Conservation (phyloP, 1,140 invertebrate genomes). For the Heliconius hermathena region DNA sequence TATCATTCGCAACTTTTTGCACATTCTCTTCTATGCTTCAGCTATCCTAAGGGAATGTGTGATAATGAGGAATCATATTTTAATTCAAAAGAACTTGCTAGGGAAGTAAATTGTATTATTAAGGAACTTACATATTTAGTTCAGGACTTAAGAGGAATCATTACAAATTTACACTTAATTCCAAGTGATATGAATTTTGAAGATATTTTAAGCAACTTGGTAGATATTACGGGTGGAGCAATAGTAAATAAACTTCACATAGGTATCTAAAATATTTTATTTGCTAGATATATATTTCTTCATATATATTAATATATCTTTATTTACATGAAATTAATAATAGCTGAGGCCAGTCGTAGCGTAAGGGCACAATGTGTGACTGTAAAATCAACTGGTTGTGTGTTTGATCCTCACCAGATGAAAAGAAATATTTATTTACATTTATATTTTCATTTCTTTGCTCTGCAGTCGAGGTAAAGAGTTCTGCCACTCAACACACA, state of each 20-base stretch:
- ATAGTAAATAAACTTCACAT: slow-evolving; percentile 67
- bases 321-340: too few relatives aligned
- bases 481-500: too few relatives aligned
- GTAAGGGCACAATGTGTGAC: too few relatives aligned
- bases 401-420: too few relatives aligned
- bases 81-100: slow-evolving; percentile 54
- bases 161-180: slow-evolving; percentile 56
- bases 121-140: slow-evolving; percentile 59
- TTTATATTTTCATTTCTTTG: too few relatives aligned
- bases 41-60: slow-evolving; percentile 64
- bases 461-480: too few relatives aligned
- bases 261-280: slow-evolving; percentile 47
- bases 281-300: not conserved
- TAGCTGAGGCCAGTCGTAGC: too few relatives aligned
- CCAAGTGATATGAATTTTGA: slow-evolving; percentile 74
- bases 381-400: too few relatives aligned
- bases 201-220: slow-evolving; percentile 67
- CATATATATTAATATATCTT: not conserved
- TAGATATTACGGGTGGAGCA: slow-evolving; percentile 65
- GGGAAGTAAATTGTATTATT: slow-evolving; percentile 64
- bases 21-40: slow-evolving; percentile 62
- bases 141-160: slow-evolving; percentile 52
- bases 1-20: slow-evolving; percentile 78
- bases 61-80: slow-evolving; percentile 64
- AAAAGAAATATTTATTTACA: too few relatives aligned